These are phyloP conservation scores for Triplophysa siluroides DNA, from an alignment of 2,113 vertebrate species.

Conservation along the genomic window DNA sequence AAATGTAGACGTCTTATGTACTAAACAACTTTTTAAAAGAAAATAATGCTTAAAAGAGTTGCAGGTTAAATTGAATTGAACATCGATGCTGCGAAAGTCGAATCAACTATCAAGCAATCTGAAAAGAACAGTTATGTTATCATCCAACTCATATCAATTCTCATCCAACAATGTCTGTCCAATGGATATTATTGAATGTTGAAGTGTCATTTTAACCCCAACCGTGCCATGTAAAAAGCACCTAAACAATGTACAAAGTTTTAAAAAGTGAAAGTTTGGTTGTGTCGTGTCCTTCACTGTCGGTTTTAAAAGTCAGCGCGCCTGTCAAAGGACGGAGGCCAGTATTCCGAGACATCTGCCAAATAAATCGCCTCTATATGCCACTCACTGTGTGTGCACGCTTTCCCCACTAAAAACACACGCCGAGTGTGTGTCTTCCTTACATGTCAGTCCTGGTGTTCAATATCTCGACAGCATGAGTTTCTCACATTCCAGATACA, in stretches of 20 bases:
- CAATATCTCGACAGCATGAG: neutral
- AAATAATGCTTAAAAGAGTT: too few species aligned
- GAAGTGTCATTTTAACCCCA: too few species aligned
- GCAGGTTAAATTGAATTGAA: too few species aligned
- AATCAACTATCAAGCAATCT: too few species aligned
- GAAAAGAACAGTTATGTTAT: too few species aligned
- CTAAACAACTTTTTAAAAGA: too few species aligned
- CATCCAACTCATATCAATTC: too few species aligned
- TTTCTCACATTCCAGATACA: neutral
- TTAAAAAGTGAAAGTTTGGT: neutral
- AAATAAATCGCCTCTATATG: conserved; percentile 41
- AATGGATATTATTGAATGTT: too few species aligned
- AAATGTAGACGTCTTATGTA: too few species aligned
- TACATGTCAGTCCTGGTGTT: conserved; percentile 31
- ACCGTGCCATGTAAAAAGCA: neutral
- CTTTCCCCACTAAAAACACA: neutral
- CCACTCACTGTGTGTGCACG: conserved; percentile 27
- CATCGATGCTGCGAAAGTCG: too few species aligned
- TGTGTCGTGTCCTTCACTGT: conserved; percentile 33
- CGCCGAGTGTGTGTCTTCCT: conserved; percentile 11
- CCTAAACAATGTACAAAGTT: neutral
- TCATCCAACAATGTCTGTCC: too few species aligned
- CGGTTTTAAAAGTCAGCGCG: conserved; percentile 27
- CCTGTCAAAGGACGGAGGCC: conserved; percentile 28
- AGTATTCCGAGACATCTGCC: conserved; percentile 41